These are phyloP conservation scores for Aurelia sp. DNA, from an alignment of 30 jellyfish, hydroid and myxozoan genomes.

Conservation along the genomic window DNA sequence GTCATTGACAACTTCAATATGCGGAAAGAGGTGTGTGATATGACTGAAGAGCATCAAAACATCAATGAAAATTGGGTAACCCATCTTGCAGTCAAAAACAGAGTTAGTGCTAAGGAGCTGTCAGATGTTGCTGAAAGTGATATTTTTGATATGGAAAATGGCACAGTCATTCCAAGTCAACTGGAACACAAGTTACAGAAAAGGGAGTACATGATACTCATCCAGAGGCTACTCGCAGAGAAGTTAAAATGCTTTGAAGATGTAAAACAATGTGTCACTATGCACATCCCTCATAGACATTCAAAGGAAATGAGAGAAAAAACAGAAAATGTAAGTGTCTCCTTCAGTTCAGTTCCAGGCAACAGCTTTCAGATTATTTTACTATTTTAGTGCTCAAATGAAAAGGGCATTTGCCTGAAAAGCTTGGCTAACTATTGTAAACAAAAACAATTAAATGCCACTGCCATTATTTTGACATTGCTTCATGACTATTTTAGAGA, in stretches of 20 bases:
- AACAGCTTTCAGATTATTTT: no score
- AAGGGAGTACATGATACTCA: slow-evolving; percentile 4
- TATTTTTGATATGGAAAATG: not conserved
- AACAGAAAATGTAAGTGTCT: slow-evolving; percentile 33
- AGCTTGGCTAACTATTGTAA: no score
- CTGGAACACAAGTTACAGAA: slow-evolving; percentile 8
- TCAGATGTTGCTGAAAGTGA: not conserved
- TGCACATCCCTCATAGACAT: slow-evolving; percentile 25
- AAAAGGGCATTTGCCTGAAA: not conserved
- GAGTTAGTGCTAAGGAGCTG: not conserved
- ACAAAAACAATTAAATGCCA: no score
- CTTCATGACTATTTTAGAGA: no score
- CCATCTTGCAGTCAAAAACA: not conserved
- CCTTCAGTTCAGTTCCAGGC: not conserved
- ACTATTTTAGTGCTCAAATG: not conserved
- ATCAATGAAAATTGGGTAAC: not conserved
- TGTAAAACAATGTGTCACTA: not conserved
- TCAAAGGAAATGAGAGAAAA: slow-evolving; percentile 21
- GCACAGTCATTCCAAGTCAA: slow-evolving; percentile 4
- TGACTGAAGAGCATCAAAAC: slow-evolving; percentile 8
- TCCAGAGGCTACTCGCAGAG: slow-evolving; percentile 9
- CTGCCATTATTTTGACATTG: no score
- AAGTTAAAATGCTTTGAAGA: slow-evolving; percentile 10
- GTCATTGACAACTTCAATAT: not conserved
- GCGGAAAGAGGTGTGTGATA: slow-evolving; percentile 13